Conservation (phyloP, 1,140 invertebrate genomes). For the Trachelipus rathkii region DNA sequence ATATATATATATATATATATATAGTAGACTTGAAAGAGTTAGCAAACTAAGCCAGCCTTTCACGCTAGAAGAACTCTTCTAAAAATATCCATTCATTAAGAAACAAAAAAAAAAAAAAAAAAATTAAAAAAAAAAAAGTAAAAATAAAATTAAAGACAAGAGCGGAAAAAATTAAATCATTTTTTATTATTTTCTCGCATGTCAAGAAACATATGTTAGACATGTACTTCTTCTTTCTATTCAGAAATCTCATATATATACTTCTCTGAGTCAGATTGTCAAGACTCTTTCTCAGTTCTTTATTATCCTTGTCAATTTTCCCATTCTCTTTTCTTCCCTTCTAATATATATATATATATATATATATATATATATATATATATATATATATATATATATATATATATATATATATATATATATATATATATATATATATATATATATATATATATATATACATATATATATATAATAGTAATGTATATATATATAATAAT, state of each 20-base stretch:
- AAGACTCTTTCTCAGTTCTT: too few species aligned
- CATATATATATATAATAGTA: not conserved
- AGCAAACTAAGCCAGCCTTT: not conserved
- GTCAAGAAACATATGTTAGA: constrained; percentile 3
- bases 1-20: not conserved
- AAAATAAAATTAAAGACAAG: too few species aligned
- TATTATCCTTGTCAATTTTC: too few species aligned
- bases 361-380: constrained; percentile 6
- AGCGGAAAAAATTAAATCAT: too few species aligned
- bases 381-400: constrained; percentile 22
- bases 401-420: constrained; percentile 24
- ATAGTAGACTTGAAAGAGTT: not conserved
- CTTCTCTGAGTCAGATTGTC: too few species aligned
- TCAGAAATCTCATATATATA: not conserved
- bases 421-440: constrained; percentile 14
- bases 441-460: constrained; percentile 3
- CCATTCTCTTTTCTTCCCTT: too few species aligned
- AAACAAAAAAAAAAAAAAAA: not conserved
- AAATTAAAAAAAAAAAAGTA: not conserved
- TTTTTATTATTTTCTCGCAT: not conserved
- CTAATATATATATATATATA: constrained; percentile 16
- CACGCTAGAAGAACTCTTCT: not conserved
- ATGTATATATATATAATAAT: not conserved
- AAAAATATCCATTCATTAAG: constrained; percentile 7
- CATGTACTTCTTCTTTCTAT: not conserved